Conservation (phyloP, 2,797 vertebrate genomes). For the Diplodus puntazzo region DNA sequence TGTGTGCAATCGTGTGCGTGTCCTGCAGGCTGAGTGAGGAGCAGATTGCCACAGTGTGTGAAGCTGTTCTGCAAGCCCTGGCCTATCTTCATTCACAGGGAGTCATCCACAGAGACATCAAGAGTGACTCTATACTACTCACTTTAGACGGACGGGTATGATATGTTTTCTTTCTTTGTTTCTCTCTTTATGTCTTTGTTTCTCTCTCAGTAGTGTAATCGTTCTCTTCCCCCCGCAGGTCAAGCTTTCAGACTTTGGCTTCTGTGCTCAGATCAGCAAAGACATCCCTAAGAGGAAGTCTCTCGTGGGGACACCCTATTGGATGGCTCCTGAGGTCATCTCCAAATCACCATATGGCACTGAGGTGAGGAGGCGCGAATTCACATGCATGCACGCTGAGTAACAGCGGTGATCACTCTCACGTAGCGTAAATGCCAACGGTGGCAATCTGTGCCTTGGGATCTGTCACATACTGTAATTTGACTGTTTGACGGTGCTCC, state of each 20-base stretch:
- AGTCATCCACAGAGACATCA: slow-evolving; percentile 99
- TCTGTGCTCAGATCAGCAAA: slow-evolving; percentile 99
- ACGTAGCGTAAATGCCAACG: slow-evolving; percentile 7
- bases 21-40: slow-evolving; percentile 93
- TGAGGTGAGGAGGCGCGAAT: slow-evolving; percentile 86
- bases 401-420: slow-evolving; percentile 2
- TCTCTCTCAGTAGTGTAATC: neutral
- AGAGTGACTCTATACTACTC: slow-evolving; percentile 98
- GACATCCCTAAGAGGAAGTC: slow-evolving; percentile 98
- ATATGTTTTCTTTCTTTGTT: slow-evolving; percentile 7
- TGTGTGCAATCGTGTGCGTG: slow-evolving; percentile 21
- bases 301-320: slow-evolving; percentile 96
- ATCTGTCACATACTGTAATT: neutral
- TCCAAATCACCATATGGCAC: slow-evolving; percentile 95
- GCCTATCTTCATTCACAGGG: slow-evolving; percentile 97
- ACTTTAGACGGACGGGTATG: slow-evolving; percentile 95
- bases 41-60: slow-evolving; percentile 98
- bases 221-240: slow-evolving; percentile 84
- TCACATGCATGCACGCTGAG: slow-evolving; percentile 11
- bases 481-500: slow-evolving; percentile 27
- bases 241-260: slow-evolving; percentile 99
- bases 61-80: slow-evolving; percentile 96
- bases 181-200: neutral
- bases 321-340: slow-evolving; percentile 98
- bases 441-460: slow-evolving; percentile 27